phyloP scores from a whole-genome alignment of 2,888 invertebrate genomes.

The Boloria euphrosyne region DNA sequence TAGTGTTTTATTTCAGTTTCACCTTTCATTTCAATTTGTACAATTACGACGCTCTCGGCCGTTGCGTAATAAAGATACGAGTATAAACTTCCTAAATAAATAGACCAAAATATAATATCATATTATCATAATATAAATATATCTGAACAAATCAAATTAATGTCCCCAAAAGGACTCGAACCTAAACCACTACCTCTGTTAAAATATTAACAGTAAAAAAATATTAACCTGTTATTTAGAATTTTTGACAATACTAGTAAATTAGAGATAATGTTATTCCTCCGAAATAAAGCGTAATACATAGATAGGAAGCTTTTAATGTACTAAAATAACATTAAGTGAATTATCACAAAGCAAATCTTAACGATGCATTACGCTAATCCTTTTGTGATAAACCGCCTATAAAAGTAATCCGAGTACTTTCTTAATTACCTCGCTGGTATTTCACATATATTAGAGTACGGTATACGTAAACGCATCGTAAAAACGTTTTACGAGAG shows the following conservation, averaged over 20 bases:
- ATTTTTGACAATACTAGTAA: background rate
- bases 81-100: too few relatives aligned
- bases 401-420: constrained; percentile 50
- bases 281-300: background rate
- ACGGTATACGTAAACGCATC: constrained; percentile 56
- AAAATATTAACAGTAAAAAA: too few relatives aligned
- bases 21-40: too few relatives aligned
- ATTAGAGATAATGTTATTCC: background rate
- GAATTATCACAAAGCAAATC: constrained; percentile 16
- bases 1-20: too few relatives aligned
- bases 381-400: constrained; percentile 42
- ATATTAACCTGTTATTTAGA: too few relatives aligned
- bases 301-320: background rate
- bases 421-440: constrained; percentile 51
- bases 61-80: too few relatives aligned
- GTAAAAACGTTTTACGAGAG: constrained; percentile 59
- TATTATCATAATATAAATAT: too few relatives aligned
- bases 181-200: too few relatives aligned
- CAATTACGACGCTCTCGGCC: too few relatives aligned
- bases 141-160: too few relatives aligned
- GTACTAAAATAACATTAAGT: constrained; percentile 18
- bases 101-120: too few relatives aligned
- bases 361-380: constrained; percentile 28
- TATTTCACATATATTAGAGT: constrained; percentile 51
- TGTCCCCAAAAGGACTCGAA: too few relatives aligned